Conservation (phyloP, 2,888 invertebrate species). For the Drosophila peninsularis region DNA sequence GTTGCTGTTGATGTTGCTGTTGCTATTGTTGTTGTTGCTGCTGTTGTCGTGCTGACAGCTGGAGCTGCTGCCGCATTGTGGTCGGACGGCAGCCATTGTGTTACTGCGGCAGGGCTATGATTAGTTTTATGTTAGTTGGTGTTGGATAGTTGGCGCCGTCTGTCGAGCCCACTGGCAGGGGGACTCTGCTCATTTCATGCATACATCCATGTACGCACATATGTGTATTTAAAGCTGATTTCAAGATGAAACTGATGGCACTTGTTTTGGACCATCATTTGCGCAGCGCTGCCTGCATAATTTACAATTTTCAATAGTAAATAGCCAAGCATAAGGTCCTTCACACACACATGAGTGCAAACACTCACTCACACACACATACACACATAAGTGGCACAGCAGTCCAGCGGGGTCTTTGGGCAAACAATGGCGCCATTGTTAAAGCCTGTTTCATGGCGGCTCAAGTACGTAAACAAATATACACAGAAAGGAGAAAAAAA, state of each 20-base stretch:
- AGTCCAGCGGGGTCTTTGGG: conserved; percentile 24
- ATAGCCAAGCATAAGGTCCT: conserved; percentile 13
- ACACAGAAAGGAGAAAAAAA: conserved; percentile 20
- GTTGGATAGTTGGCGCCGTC: conserved; percentile 30
- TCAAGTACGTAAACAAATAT: conserved; percentile 59
- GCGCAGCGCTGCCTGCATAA: conserved; percentile 6
- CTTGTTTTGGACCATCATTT: conserved; percentile 15
- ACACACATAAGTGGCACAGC: not conserved
- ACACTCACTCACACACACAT: conserved; percentile 1
- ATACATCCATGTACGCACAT: not conserved
- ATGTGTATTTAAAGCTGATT: conserved; percentile 3
- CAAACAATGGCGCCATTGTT: conserved; percentile 57
- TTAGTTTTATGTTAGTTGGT: conserved; percentile 22
- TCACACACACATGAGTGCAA: conserved; percentile 2
- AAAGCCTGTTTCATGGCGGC: conserved; percentile 35
- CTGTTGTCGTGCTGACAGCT: conserved; percentile 22
- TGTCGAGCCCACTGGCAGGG: not conserved
- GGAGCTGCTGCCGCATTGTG: conserved; percentile 21
- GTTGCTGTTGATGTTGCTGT: not conserved
- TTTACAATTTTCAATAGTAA: conserved; percentile 22
- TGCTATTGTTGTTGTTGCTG: conserved; percentile 6
- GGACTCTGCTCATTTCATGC: not conserved
- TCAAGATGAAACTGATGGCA: conserved; percentile 11
- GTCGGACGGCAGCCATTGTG: conserved; percentile 21
- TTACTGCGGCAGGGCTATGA: conserved; percentile 22